Percentiles rank a stretch among this genome's conserved stretches.
phyloP scores from a whole-genome alignment of 2,113 vertebrate genomes.

The Malurus melanocephalus region DNA sequence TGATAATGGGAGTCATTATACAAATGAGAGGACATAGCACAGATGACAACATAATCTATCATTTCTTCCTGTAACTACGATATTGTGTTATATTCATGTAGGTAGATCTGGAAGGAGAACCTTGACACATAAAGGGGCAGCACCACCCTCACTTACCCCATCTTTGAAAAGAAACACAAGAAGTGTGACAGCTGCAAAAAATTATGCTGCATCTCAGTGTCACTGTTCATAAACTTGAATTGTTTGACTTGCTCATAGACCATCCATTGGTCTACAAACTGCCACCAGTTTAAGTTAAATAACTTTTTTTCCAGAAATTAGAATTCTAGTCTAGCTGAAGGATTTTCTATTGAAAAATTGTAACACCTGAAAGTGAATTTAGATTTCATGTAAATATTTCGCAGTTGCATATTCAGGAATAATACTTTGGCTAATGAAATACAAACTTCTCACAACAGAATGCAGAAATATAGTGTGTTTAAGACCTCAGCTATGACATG shows the following conservation, averaged over 20 bases:
- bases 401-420: neutral
- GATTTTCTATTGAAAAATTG: neutral
- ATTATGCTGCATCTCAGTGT: neutral
- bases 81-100: neutral
- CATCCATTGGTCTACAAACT: neutral
- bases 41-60: constrained; percentile 6
- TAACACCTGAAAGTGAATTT: neutral
- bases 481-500: neutral
- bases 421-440: neutral
- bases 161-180: neutral
- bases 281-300: neutral
- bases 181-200: neutral
- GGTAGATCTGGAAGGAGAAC: neutral
- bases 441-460: neutral
- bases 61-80: neutral
- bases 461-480: neutral
- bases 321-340: neutral
- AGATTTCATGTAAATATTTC: neutral
- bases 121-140: neutral
- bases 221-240: neutral
- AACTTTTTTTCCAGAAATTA: neutral
- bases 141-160: neutral
- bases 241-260: neutral
- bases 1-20: neutral
- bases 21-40: neutral